phyloP scores from a whole-genome alignment of 2,888 invertebrate species.

The Shargacucullia verbasci region DNA sequence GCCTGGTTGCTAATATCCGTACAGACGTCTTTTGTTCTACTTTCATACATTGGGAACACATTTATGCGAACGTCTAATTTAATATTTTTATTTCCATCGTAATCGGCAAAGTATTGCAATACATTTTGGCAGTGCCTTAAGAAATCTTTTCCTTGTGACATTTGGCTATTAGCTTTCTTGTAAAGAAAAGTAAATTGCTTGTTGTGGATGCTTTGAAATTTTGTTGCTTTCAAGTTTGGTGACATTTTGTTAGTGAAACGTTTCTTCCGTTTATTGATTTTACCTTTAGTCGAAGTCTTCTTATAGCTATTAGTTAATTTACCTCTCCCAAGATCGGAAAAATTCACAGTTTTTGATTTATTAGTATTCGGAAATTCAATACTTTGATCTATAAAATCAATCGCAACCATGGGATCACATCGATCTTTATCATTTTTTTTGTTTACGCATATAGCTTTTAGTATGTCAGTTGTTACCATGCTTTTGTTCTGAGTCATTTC shows the following conservation, averaged over 20 bases:
- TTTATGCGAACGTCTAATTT: conserved; percentile 75
- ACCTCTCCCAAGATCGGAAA: conserved; percentile 7
- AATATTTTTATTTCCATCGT: conserved; percentile 64
- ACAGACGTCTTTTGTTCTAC: conserved; percentile 41
- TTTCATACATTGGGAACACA: conserved; percentile 60
- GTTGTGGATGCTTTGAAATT: conserved; percentile 48
- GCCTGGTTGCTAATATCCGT: conserved; percentile 32
- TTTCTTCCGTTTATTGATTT: conserved; percentile 34
- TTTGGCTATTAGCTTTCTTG: conserved; percentile 57
- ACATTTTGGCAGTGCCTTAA: conserved; percentile 66
- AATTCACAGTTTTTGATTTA: conserved; percentile 16
- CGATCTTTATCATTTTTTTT: conserved; percentile 23
- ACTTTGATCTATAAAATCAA: conserved; percentile 53
- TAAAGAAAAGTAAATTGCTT: conserved; percentile 61
- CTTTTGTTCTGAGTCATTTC: conserved; percentile 20
- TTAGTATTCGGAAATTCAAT: conserved; percentile 27
- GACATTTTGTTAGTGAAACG: conserved; percentile 16
- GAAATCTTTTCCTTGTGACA: conserved; percentile 46
- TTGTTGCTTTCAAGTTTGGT: conserved; percentile 14
- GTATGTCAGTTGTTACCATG: background rate
- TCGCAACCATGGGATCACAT: conserved; percentile 47
- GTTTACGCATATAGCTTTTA: conserved; percentile 3
- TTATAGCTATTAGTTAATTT: conserved; percentile 16
- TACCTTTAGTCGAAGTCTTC: conserved; percentile 12
- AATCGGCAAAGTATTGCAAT: conserved; percentile 67